Percentiles rank a stretch among this genome's conserved stretches.
Conservation (phyloP, 1,140 invertebrate species). For the Olivierus martensii region DNA sequence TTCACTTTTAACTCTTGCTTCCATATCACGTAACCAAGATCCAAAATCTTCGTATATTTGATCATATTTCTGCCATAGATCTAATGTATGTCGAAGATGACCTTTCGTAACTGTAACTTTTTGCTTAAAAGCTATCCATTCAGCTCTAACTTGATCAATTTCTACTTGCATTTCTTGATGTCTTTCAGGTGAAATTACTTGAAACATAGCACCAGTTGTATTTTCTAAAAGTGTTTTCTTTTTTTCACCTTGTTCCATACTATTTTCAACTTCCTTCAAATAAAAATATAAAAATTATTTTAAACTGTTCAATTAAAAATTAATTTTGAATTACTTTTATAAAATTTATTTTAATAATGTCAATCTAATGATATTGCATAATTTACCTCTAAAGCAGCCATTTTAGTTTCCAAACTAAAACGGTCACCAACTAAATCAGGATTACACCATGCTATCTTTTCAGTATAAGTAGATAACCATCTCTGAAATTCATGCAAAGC, state of each 20-base stretch:
- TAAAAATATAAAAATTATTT: background rate
- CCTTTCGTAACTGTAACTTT: conserved; percentile 51
- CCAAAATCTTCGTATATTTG: conserved; percentile 54
- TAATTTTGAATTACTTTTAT: conserved; percentile 52
- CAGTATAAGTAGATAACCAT: conserved; percentile 58
- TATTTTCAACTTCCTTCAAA: conserved; percentile 48
- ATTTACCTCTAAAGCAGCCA: conserved; percentile 45
- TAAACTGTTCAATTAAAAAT: conserved; percentile 37
- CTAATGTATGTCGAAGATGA: conserved; percentile 52
- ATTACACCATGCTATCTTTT: conserved; percentile 84
- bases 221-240: conserved; percentile 22
- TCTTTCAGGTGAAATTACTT: conserved; percentile 19
- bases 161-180: conserved; percentile 19
- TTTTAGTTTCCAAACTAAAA: conserved; percentile 85
- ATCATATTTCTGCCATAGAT: conserved; percentile 68
- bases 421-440: conserved; percentile 72
- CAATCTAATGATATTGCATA: too few relatives aligned
- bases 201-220: conserved; percentile 17
- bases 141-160: conserved; percentile 37
- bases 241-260: conserved; percentile 37
- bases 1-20: conserved; percentile 59
- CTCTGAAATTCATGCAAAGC: conserved; percentile 65
- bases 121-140: conserved; percentile 50
- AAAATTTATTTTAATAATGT: too few relatives aligned
- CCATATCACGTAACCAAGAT: conserved; percentile 72